Evolutionary conservation across 2,888 invertebrate species (phyloP), one percentile per base, ranked within the genome.

Genomic region (Synergus gifuensis): DNA sequence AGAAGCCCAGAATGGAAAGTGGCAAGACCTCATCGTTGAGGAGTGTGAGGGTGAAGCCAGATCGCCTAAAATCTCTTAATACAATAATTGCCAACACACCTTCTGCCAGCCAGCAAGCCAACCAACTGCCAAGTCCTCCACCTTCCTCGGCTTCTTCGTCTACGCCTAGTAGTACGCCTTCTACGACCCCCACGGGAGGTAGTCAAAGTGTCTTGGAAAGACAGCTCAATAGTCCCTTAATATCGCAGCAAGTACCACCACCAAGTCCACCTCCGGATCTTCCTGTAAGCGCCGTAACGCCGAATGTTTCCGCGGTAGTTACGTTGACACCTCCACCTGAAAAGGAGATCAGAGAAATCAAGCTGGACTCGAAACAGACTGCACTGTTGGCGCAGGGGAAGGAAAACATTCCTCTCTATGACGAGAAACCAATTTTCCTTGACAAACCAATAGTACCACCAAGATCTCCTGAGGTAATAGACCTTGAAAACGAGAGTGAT

Each of bases 21-120:
- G 90, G 91, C 36, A 94, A 94, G 86, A 92, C 93, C 1, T 94
- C 94, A 16, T 94, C 94, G 5, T 87, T 94, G 76, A 94, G 96
- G 62, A 95, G 95, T 60, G 95, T 96, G 46, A 92, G 96, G 11
- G 95, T 96, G 0, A 96, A 96, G 89, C 94, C 95, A 0, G 94
- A 94, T 83, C 91, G 94, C 22, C 90, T 92, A 40, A 92, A 92
- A 83, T 92, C 92, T 4, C 80, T 92, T 49, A 92, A 91, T 82
- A 91, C 91, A 66, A 90, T 91, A 81, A 91, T 91, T 83, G 90
- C 91, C n/a, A 89, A 87, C 28, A 83, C 86, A 69, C 83, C 90
- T 46, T 81, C 85, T 22, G 77, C 83, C 67, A 85, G 80, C 79
- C 86, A 88, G 78, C 89, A 88, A 86, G 81, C 86, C 78, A 86